phyloP scores from a whole-genome alignment of 2,888 invertebrate species.

The Prosopocoilus inquinatus region DNA sequence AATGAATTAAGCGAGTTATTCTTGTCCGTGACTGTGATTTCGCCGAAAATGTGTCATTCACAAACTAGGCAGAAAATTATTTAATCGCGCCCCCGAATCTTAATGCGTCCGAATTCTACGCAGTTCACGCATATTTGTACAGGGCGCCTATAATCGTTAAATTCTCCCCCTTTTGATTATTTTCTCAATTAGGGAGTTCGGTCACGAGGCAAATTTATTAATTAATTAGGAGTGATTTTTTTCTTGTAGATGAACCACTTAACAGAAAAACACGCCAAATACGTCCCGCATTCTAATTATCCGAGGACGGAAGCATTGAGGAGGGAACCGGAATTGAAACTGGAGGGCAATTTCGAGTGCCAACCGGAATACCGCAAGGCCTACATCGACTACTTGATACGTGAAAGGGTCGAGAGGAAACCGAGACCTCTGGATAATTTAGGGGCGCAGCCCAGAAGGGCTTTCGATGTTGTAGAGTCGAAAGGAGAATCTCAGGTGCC shows the following conservation, averaged over 20 bases:
- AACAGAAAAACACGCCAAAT: slow-evolving; percentile 40
- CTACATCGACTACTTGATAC: slow-evolving; percentile 49
- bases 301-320: slow-evolving; percentile 26
- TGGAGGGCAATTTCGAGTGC: slow-evolving; percentile 44
- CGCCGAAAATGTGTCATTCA: too few relatives aligned
- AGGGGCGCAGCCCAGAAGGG: slow-evolving; percentile 13
- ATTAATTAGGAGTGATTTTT: not conserved
- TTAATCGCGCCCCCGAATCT: too few relatives aligned
- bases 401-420: slow-evolving; percentile 38
- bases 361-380: slow-evolving; percentile 54
- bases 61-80: too few relatives aligned
- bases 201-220: too few relatives aligned
- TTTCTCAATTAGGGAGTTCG: not conserved
- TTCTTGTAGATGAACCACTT: slow-evolving; percentile 36
- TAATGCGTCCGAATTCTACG: too few relatives aligned
- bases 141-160: too few relatives aligned
- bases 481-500: slow-evolving; percentile 8
- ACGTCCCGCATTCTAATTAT: slow-evolving; percentile 28
- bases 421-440: slow-evolving; percentile 33
- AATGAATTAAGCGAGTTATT: too few relatives aligned
- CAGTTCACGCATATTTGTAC: too few relatives aligned
- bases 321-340: slow-evolving; percentile 35
- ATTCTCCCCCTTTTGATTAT: not conserved
- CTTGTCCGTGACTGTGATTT: too few relatives aligned
- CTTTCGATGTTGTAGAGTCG: slow-evolving; percentile 14